Percentiles rank a stretch among this genome's conserved stretches.
Evolutionary conservation across 2,113 vertebrate species (phyloP).

Genomic region (Saccopteryx leptura): DNA sequence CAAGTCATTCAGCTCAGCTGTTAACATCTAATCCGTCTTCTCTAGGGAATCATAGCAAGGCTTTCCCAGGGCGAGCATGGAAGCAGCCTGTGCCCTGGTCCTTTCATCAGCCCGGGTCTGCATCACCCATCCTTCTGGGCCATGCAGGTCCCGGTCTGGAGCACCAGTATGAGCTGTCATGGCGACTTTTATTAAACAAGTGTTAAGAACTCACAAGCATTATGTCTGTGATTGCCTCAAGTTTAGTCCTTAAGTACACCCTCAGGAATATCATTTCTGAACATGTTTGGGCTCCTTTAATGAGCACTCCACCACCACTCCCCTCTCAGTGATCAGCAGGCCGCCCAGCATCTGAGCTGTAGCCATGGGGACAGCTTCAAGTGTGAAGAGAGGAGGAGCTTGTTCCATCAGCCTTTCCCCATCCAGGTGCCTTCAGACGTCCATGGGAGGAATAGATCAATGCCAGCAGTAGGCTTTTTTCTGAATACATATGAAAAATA

Average conservation of each 20-base stretch:
- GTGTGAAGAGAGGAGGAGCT: background rate
- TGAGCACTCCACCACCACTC: background rate
- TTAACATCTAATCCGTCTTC: background rate
- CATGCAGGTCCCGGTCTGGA: background rate
- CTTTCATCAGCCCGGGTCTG: slow-evolving; percentile 59
- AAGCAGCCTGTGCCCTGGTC: background rate
- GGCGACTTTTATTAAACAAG: background rate
- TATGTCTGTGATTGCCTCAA: background rate
- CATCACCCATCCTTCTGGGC: background rate
- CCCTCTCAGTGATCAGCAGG: background rate
- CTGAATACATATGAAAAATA: background rate
- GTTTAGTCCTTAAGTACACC: background rate
- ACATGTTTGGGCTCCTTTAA: background rate
- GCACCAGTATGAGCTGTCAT: background rate
- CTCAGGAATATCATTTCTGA: background rate
- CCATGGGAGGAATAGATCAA: background rate
- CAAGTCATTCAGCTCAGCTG: background rate
- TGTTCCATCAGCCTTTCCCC: background rate
- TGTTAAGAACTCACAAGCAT: background rate
- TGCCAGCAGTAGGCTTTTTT: background rate
- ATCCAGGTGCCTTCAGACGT: background rate
- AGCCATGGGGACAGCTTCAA: background rate
- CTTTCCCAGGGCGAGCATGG: background rate
- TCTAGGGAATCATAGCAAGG: background rate
- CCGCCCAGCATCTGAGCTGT: background rate